Evolutionary conservation across 2,113 vertebrate species (phyloP).

Genomic region (Pluvianellus socialis): DNA sequence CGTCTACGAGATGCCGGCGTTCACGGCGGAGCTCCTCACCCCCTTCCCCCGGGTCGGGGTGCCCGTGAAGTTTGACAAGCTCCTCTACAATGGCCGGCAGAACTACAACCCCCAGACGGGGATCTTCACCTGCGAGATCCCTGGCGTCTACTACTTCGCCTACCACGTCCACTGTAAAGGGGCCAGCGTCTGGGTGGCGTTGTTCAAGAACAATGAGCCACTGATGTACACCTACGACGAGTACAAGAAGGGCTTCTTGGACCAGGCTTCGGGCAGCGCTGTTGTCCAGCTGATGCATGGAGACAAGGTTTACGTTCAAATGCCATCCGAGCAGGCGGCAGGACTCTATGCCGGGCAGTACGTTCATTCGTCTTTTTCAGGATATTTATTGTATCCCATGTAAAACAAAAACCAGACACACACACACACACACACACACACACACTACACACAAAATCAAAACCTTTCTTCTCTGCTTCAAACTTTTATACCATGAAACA

Average conservation of each 20-base stretch:
- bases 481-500: constrained; percentile 67
- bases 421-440: constrained; percentile 2
- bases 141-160: constrained; percentile 94
- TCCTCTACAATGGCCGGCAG: constrained; percentile 92
- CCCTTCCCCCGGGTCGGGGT: constrained; percentile 91
- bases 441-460: not conserved
- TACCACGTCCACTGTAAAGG: constrained; percentile 98
- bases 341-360: constrained; percentile 97
- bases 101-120: constrained; percentile 95
- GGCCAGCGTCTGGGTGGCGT: constrained; percentile 92
- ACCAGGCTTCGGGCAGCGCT: constrained; percentile 95
- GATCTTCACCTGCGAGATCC: constrained; percentile 92
- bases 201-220: constrained; percentile 95
- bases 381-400: constrained; percentile 96
- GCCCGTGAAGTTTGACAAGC: constrained; percentile 92
- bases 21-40: constrained; percentile 89
- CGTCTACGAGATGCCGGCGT: constrained; percentile 86
- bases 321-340: constrained; percentile 95
- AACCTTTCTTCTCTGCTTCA: constrained; percentile 60
- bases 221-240: constrained; percentile 98
- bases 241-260: constrained; percentile 94
- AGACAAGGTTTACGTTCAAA: constrained; percentile 90
- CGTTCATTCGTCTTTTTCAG: constrained; percentile 95
- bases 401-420: constrained; percentile 65
- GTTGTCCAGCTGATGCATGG: constrained; percentile 87